These are phyloP conservation scores for Coenonympha glycerion DNA, from an alignment of 2,888 invertebrate genomes.

Conservation along the genomic window DNA sequence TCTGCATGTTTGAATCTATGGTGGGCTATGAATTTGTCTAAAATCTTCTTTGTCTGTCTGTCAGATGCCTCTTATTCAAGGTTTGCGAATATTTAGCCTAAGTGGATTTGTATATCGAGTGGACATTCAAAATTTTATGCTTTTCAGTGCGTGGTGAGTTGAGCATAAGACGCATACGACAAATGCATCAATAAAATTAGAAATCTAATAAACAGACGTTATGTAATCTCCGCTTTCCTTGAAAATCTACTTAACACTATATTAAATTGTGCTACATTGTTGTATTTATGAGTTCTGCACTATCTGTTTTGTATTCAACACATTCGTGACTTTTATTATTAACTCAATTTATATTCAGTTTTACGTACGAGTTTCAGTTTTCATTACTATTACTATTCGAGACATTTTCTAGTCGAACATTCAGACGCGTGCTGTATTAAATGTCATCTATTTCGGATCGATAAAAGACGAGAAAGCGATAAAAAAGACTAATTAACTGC, in stretches of 20 bases:
- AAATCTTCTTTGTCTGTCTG: no score
- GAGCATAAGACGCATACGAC: no score
- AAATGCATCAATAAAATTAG: no score
- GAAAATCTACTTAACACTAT: neutral
- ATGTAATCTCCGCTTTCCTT: slow-evolving; percentile 1
- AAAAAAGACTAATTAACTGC: slow-evolving; percentile 54
- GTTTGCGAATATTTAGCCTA: no score
- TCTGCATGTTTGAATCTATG: no score
- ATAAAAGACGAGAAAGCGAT: slow-evolving; percentile 38
- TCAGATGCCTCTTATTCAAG: no score
- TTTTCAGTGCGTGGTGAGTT: no score
- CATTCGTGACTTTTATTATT: slow-evolving; percentile 26
- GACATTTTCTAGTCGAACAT: neutral
- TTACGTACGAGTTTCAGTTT: no score
- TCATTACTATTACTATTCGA: neutral
- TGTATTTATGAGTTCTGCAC: slow-evolving; percentile 5
- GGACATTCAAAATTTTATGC: no score
- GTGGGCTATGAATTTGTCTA: no score
- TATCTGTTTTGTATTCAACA: slow-evolving; percentile 6
- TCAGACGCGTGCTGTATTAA: slow-evolving; percentile 20
- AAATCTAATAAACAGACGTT: neutral
- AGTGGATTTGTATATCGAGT: no score
- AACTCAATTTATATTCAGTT: slow-evolving; percentile 18
- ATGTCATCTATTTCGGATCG: slow-evolving; percentile 23
- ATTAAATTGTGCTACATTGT: slow-evolving; percentile 8